Percentiles rank a stretch among this genome's conserved stretches.
These are phyloP conservation scores for Chrosomus eos DNA, from an alignment of 2,797 vertebrate species.

Conservation along the genomic window DNA sequence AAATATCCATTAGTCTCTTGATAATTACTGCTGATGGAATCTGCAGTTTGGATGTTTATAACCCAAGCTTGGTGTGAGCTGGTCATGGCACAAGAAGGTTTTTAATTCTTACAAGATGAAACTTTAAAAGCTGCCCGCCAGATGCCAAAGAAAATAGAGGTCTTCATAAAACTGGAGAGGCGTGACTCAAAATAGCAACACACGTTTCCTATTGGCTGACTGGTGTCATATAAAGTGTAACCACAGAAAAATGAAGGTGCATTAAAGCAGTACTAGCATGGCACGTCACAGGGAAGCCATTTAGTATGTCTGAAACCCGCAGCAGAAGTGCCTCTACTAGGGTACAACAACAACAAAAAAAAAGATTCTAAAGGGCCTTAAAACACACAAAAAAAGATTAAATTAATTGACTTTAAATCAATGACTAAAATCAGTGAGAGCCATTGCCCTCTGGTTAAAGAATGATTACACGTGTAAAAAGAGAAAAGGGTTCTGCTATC, in stretches of 20 bases:
- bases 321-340: not conserved
- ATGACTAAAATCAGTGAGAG: not conserved
- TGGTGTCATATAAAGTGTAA: slow-evolving; percentile 61
- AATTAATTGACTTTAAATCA: not conserved
- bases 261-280: slow-evolving; percentile 60
- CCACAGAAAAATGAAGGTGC: slow-evolving; percentile 68
- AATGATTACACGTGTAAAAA: not conserved
- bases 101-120: slow-evolving; percentile 59
- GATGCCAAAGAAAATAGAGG: slow-evolving; percentile 76
- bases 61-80: slow-evolving; percentile 67
- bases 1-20: slow-evolving; percentile 46
- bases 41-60: slow-evolving; percentile 61
- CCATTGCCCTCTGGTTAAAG: not conserved
- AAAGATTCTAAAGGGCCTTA: not conserved
- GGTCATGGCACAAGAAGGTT: slow-evolving; percentile 66
- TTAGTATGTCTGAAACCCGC: not conserved
- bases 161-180: slow-evolving; percentile 67
- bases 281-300: slow-evolving; percentile 58
- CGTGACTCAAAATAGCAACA: slow-evolving; percentile 73
- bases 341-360: no score
- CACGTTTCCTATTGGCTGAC: slow-evolving; percentile 67
- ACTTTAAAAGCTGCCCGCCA: slow-evolving; percentile 59
- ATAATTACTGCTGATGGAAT: slow-evolving; percentile 53
- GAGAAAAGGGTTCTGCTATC: not conserved
- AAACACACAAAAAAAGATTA: not conserved